Base-by-base conservation (phyloP, 2,888 invertebrate genomes). In the Baronia brevicornis region DNA sequence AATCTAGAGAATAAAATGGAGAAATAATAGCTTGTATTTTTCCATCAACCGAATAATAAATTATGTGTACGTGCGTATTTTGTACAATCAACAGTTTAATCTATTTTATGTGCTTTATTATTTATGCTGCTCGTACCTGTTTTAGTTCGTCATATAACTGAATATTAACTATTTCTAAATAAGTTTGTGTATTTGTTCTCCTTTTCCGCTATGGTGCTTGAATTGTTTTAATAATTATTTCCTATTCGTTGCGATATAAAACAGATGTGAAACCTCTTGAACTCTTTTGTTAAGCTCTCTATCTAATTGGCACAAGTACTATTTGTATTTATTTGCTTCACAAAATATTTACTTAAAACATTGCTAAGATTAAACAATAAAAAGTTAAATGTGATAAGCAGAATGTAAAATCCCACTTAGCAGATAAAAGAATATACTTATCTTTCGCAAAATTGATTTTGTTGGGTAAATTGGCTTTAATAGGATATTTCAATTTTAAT, bases 171-270 rank as follows among this genome's bases (percentile, higher is more conserved):
- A 30, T 26, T 28, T 34, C 10, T 17, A 18, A 22, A 1, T 5
- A 15, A 12, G 20, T 24, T 28, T 28, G 11, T 6, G 9, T 35
- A 17, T 24, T 6, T 10, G 15, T 11, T 29, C 1, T 15, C n/a
- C 8, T 29, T 26, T 26, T 35, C 33, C 33, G 30, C 17, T 18
- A 28, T 26, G 22, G 44, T 41, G 43, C 44, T 46, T 49, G 49
- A 48, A 39, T 20, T 18, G 11, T 24, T n/a, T n/a, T n/a, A n/a
- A 33, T 24, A 28, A 21, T 33, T 37, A 33, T 21, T 33, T 33
- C 28, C 37, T 28, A 5, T 9, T 15, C 21, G 8, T 11, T 19
- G 10, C 14, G 3, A 17, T 17, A 18, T 10, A 9, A 24, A 5
- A 15, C 20, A 7, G 18, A 28, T 6, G 9, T 12, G n/a, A n/a